A percentile compares a stretch with the other conserved stretches of the same genome.
Conservation (phyloP, 2,888 invertebrate genomes). For the Blastobasis lacticolella region DNA sequence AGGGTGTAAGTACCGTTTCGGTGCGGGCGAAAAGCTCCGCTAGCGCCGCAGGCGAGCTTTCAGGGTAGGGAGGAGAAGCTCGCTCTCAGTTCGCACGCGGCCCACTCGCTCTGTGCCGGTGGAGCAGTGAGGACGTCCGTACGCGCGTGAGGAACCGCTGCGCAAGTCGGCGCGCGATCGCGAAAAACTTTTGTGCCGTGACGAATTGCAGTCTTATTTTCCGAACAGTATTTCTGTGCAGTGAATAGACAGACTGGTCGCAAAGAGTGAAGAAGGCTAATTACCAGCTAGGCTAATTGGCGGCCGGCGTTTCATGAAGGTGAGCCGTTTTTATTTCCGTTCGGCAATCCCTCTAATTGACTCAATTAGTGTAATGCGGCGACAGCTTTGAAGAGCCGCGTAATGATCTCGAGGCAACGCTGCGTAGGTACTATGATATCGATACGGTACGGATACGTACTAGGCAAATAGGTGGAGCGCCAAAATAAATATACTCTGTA, state of each 20-base stretch:
- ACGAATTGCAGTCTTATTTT: constrained; percentile 23
- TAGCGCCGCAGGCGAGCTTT: constrained; percentile 39
- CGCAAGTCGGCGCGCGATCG: constrained; percentile 39
- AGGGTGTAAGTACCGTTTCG: constrained; percentile 33
- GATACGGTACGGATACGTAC: constrained; percentile 45
- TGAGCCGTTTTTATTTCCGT: constrained; percentile 74
- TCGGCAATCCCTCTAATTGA: constrained; percentile 73
- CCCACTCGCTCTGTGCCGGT: constrained; percentile 59
- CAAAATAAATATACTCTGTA: too few species aligned
- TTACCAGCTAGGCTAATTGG: constrained; percentile 70
- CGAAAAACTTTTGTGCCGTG: constrained; percentile 67
- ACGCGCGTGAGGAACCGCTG: constrained; percentile 13
- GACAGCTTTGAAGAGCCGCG: constrained; percentile 68
- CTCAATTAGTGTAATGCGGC: constrained; percentile 73
- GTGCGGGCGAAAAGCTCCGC: constrained; percentile 56
- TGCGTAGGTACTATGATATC: constrained; percentile 10
- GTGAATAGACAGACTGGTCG: constrained; percentile 51
- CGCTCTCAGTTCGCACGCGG: constrained; percentile 24
- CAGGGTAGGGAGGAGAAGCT: constrained; percentile 56
- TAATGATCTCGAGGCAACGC: constrained; percentile 56
- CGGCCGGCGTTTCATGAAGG: constrained; percentile 72
- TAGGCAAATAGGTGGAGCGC: constrained; percentile 11
- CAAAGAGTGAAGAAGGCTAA: constrained; percentile 60
- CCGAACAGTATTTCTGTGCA: constrained; percentile 35
- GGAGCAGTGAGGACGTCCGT: constrained; percentile 39